Evolutionary conservation across 2,888 invertebrate species (phyloP).

Genomic region (Xestobium rufovillosum): DNA sequence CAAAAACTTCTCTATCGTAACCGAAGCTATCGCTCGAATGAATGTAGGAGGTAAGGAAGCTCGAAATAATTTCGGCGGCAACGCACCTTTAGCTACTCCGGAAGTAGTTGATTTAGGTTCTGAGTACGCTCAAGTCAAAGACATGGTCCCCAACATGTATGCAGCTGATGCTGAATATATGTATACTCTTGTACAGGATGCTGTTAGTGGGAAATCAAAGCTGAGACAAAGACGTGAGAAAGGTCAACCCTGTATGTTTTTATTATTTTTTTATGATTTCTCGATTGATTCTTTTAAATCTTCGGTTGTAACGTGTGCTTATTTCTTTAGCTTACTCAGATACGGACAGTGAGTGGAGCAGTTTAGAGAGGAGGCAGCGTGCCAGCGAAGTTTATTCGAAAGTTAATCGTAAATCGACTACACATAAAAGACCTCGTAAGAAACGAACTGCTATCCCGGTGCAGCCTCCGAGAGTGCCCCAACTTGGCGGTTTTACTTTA

Average conservation of each 20-base stretch:
- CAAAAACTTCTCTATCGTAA: slow-evolving; percentile 82
- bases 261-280: slow-evolving; percentile 3
- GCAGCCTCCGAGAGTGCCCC: slow-evolving; percentile 62
- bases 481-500: slow-evolving; percentile 32
- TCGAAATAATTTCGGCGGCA: slow-evolving; percentile 49
- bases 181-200: slow-evolving; percentile 61
- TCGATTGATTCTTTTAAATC: background rate
- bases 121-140: slow-evolving; percentile 66
- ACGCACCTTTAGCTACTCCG: slow-evolving; percentile 68
- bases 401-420: slow-evolving; percentile 58
- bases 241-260: slow-evolving; percentile 53
- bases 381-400: slow-evolving; percentile 56
- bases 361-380: slow-evolving; percentile 51
- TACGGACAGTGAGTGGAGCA: slow-evolving; percentile 84
- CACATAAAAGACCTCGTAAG: slow-evolving; percentile 65
- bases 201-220: slow-evolving; percentile 53
- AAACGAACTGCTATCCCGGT: slow-evolving; percentile 76
- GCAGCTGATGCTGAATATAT: slow-evolving; percentile 54
- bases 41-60: slow-evolving; percentile 53
- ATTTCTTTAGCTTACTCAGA: slow-evolving; percentile 66
- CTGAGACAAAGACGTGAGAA: slow-evolving; percentile 56
- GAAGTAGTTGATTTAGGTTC: slow-evolving; percentile 69
- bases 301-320: slow-evolving; percentile 14
- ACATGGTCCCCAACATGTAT: slow-evolving; percentile 50
- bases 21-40: slow-evolving; percentile 72